Evolutionary conservation across 2,113 vertebrate genomes (phyloP), one percentile per base, ranked within the genome.

Genomic region (Paradoxurus hermaphroditus): DNA sequence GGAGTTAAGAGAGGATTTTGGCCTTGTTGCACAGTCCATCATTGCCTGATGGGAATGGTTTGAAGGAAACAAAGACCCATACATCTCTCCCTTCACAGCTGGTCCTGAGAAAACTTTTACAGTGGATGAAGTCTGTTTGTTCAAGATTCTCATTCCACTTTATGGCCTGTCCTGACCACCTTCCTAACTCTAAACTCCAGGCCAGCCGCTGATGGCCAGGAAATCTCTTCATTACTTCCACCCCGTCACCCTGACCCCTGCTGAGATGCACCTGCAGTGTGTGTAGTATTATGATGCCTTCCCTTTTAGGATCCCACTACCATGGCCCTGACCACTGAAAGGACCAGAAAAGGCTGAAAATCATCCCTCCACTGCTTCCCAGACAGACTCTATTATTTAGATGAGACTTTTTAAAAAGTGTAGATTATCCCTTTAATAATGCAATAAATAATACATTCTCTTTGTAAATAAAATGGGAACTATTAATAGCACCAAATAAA

Each of bases 391-490:
- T 27, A 19, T 59, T 70, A 83, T 70, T 83, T 90, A n/a, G 10
- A 41, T 2, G 25, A 95, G 5, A 3, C 46, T 73, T 96, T 82
- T 53, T 23, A 75, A 72, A 72, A 59, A 41, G 63, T 36, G 8
- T 70, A 31, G 25, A 13, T 68, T 39, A 79, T 13, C 3, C n/a
- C 95, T 93, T 94, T 95, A 94, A 73, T 84, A 87, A 67, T 12
- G 8, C 63, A 81, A 21, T 67, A 91, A 65, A 53, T 44, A 49
- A 27, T 23, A 41, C 2, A 49, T 82, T 9, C 10, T 19, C 16
- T 86, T 81, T 95, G 27, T 90, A 92, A 97, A 59, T 94, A 77
- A 86, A 34, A 77, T 19, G 14, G 25, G n/a, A 88, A 88, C 41
- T 86, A 62, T 18, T 62, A 62, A 86, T 49, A 90, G 23, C 44